These are phyloP conservation scores for Helogale parvula DNA, from an alignment of 2,113 vertebrate genomes.

Conservation along the genomic window DNA sequence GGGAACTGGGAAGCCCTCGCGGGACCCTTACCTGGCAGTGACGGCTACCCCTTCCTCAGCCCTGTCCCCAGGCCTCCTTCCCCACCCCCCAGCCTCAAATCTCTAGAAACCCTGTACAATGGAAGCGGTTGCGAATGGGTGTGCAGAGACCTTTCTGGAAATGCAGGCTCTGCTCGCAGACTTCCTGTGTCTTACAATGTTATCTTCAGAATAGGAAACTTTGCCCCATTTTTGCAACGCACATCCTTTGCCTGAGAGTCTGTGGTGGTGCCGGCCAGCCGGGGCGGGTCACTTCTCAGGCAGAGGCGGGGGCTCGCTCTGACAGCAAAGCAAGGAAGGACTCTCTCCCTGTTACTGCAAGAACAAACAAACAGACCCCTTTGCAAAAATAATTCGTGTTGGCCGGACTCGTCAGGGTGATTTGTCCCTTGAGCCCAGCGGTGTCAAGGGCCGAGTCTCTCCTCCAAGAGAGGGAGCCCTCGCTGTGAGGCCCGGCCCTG, in stretches of 20 bases:
- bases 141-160: constrained; percentile 74
- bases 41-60: neutral
- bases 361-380: constrained; percentile 72
- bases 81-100: neutral
- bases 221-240: constrained; percentile 83
- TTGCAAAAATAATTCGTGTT: constrained; percentile 67
- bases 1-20: neutral
- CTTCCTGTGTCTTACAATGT: constrained; percentile 84
- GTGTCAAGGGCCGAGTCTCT: neutral
- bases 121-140: constrained; percentile 53
- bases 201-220: constrained; percentile 83
- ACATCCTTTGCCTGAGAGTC: constrained; percentile 82
- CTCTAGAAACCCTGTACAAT: constrained; percentile 49
- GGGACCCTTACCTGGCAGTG: neutral
- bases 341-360: constrained; percentile 30
- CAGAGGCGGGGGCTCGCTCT: constrained; percentile 47
- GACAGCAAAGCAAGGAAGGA: neutral
- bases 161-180: constrained; percentile 62
- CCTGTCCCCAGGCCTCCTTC: neutral
- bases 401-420: neutral
- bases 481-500: neutral
- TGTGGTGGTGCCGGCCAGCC: constrained; percentile 70
- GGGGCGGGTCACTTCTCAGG: constrained; percentile 70
- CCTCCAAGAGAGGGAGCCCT: neutral
- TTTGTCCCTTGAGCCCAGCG: constrained; percentile 6